phyloP scores from a whole-genome alignment of 2,113 vertebrate species.

The Oreochromis tanganicae region DNA sequence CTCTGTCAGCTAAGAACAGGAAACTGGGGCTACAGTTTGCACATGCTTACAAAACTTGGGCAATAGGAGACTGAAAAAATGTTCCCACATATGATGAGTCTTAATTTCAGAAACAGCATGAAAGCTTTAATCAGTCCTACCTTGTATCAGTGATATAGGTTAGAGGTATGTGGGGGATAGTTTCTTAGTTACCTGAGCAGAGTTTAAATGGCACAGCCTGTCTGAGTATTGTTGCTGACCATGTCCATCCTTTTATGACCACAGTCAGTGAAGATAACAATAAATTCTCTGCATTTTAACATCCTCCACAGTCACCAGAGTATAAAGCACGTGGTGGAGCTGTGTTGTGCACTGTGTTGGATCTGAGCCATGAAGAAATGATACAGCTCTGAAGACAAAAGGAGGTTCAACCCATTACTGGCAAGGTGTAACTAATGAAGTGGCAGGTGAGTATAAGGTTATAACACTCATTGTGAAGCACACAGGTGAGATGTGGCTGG shows the following conservation, averaged over 20 bases:
- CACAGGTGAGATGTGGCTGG: not conserved
- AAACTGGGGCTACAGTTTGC: not conserved
- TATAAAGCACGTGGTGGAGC: not conserved
- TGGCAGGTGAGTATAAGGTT: not conserved
- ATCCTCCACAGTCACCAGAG: not conserved
- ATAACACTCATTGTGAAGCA: not conserved
- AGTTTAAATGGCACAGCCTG: not conserved
- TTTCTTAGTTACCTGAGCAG: not conserved
- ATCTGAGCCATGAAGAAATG: not conserved
- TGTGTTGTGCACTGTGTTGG: not conserved
- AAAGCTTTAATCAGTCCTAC: not conserved
- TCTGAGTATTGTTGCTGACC: not conserved
- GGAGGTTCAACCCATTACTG: not conserved
- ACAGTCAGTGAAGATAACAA: not conserved
- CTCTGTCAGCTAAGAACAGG: not conserved
- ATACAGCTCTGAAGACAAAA: not conserved
- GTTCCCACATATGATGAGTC: not conserved
- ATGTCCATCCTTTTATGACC: not conserved
- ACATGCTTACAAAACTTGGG: not conserved
- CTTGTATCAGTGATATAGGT: not conserved
- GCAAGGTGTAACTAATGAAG: not conserved
- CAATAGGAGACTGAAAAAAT: not conserved
- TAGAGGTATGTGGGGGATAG: not conserved
- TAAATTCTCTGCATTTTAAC: not conserved
- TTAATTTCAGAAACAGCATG: not conserved